Evolutionary conservation across 2,113 vertebrate species (phyloP).

Genomic region (Cephalopterus ornatus): DNA sequence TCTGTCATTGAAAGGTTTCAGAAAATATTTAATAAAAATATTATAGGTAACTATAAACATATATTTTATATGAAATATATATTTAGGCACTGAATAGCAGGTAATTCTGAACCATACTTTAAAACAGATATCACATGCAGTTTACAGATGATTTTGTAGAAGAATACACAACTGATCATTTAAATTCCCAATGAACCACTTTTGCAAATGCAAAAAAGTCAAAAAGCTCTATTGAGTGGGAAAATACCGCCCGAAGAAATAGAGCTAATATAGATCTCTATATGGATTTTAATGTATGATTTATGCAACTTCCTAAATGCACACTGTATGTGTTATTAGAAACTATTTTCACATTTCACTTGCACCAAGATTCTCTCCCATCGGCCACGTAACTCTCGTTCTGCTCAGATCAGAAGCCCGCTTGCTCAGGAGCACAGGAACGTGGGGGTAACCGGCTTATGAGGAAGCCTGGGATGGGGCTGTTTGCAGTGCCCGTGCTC

Average conservation of each 20-base stretch:
- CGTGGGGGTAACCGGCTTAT: rapidly evolving
- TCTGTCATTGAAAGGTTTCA: slow-evolving; percentile 39
- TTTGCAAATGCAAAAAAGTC: not conserved
- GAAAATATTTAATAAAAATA: not conserved
- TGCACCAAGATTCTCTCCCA: not conserved
- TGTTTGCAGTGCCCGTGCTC: not conserved
- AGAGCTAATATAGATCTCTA: rapidly evolving
- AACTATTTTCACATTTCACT: not conserved
- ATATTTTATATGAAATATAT: not conserved
- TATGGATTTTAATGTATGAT: not conserved
- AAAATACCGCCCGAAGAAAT: not conserved
- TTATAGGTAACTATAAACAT: not conserved
- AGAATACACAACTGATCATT: not conserved
- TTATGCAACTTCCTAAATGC: not conserved
- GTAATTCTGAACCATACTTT: not conserved
- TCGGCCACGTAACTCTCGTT: not conserved
- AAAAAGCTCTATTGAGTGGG: not conserved
- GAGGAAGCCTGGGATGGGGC: not conserved
- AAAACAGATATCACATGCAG: not conserved
- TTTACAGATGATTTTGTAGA: not conserved
- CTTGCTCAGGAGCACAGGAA: not conserved
- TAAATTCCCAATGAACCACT: not conserved
- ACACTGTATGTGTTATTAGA: rapidly evolving
- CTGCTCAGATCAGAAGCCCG: not conserved
- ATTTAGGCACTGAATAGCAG: not conserved